Evolutionary conservation across 2,888 invertebrate species (phyloP).

Genomic region (Pseudococcus jackbeardsleyi): DNA sequence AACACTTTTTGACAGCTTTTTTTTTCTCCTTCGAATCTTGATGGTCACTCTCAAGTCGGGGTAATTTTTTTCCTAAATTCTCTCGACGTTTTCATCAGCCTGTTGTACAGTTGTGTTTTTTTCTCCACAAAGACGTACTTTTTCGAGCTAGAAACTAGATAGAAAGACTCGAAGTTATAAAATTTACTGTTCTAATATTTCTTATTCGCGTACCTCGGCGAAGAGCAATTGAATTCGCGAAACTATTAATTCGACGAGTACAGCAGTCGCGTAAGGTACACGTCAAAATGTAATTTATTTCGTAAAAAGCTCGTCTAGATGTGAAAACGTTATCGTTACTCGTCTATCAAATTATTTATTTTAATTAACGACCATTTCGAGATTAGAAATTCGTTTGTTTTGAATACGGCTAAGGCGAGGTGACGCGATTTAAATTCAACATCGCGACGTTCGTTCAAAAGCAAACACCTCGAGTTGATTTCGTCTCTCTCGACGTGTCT

Average conservation of each 20-base stretch:
- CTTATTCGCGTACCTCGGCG: not conserved
- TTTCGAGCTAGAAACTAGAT: not conserved
- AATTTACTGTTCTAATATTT: not conserved
- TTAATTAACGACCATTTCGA: conserved; percentile 37
- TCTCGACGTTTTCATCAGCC: conserved; percentile 1
- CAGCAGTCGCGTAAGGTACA: too few relatives aligned
- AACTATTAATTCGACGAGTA: conserved; percentile 10
- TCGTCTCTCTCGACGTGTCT: not conserved
- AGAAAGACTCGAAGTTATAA: not conserved
- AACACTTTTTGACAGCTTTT: conserved; percentile 25
- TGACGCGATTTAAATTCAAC: not conserved
- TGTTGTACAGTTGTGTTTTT: not conserved
- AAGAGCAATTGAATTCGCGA: not conserved
- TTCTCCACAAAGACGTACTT: not conserved
- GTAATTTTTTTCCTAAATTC: not conserved
- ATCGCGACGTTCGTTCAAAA: not conserved
- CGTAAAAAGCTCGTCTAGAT: conserved; percentile 8
- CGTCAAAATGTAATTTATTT: conserved; percentile 32
- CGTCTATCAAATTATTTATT: conserved; percentile 10
- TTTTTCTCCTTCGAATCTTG: not conserved
- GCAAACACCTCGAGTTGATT: not conserved
- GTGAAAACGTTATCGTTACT: not conserved
- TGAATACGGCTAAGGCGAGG: not conserved
- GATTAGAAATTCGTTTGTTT: conserved; percentile 42
- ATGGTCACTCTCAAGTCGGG: not conserved